These are phyloP conservation scores for Leptinotarsa juncta DNA, from an alignment of 2,888 invertebrate genomes.

Conservation along the genomic window DNA sequence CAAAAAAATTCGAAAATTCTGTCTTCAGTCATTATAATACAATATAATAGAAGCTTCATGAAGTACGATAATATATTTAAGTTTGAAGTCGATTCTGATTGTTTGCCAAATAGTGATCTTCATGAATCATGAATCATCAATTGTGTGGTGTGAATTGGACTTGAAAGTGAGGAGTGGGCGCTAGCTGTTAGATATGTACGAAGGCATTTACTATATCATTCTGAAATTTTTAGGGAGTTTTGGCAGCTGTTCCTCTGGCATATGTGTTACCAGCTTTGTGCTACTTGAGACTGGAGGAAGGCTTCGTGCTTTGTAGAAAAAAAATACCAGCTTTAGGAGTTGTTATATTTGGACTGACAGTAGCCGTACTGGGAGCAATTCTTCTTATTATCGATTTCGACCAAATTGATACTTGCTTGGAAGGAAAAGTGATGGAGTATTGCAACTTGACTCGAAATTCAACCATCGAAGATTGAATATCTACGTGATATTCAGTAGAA, in stretches of 20 bases:
- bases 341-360: slow-evolving; percentile 75
- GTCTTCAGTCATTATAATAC: no score
- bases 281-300: slow-evolving; percentile 81
- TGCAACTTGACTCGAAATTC: slow-evolving; percentile 60
- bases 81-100: no score
- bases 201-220: not conserved
- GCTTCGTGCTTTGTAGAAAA: slow-evolving; percentile 73
- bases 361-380: slow-evolving; percentile 72
- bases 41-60: no score
- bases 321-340: slow-evolving; percentile 80
- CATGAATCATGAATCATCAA: no score
- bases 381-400: slow-evolving; percentile 70
- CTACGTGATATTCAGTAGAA: not conserved
- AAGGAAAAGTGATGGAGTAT: slow-evolving; percentile 74
- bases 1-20: no score
- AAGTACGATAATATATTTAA: no score
- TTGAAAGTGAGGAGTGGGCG: no score
- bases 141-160: no score
- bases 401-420: slow-evolving; percentile 72
- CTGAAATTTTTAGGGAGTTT: slow-evolving; percentile 72
- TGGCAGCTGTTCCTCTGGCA: slow-evolving; percentile 85
- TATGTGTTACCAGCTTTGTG: slow-evolving; percentile 84
- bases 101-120: no score
- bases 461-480: slow-evolving; percentile 1
- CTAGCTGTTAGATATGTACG: no score